These are phyloP conservation scores for Otus sunia DNA, from an alignment of 2,113 vertebrate genomes.

Conservation along the genomic window DNA sequence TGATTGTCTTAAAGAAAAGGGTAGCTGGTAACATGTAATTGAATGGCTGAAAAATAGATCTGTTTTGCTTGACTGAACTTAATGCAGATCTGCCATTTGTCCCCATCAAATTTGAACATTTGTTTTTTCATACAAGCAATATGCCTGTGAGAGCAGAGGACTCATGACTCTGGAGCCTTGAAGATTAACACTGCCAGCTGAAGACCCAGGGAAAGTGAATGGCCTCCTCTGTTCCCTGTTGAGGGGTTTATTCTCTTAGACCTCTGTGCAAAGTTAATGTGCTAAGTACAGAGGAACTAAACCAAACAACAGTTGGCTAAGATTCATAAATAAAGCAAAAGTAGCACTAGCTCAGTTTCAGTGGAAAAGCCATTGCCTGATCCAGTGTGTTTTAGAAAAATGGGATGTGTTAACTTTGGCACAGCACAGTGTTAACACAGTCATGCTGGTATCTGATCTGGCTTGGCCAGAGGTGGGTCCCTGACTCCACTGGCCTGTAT, in stretches of 20 bases:
- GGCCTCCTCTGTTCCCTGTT: background rate
- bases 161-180: background rate
- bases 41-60: background rate
- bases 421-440: accelerated
- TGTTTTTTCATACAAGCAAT: background rate
- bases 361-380: background rate
- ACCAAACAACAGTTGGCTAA: background rate
- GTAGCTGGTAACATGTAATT: background rate
- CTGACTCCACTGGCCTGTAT: background rate
- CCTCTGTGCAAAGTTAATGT: accelerated
- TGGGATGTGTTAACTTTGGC: background rate
- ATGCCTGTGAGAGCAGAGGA: background rate
- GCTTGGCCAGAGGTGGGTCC: background rate
- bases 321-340: background rate
- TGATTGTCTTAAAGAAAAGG: background rate
- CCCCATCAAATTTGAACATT: background rate
- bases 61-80: background rate
- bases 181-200: background rate
- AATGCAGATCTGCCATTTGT: background rate
- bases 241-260: background rate
- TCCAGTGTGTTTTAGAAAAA: background rate
- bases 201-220: background rate
- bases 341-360: background rate
- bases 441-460: background rate
- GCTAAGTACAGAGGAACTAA: background rate